Evolutionary conservation across 2,797 vertebrate species (phyloP), one percentile per base, ranked within the genome.

Genomic region (Sphenopsis melanotis): DNA sequence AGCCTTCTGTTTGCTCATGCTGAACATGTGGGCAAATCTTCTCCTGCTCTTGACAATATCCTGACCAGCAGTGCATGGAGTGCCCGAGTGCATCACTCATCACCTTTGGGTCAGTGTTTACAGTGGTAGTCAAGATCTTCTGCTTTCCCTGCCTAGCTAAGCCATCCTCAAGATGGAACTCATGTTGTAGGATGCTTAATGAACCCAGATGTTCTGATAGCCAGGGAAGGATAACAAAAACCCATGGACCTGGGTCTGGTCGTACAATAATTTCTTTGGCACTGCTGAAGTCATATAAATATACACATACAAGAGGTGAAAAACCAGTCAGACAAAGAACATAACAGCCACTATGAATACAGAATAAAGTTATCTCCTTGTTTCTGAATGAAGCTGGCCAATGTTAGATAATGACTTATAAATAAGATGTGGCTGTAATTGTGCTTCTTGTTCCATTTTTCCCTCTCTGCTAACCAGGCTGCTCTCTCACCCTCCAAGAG

Each of bases 361-460:
- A 2, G 69, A 77, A 61, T n/a, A 66, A 68, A 55, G 34, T 56
- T 87, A 53, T 36, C 21, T 72, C 61, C 87, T 49, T 68, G 36
- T 78, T 87, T 83, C 50, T 52, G 75, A 52, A 60, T 24, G 39
- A 55, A 69, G 50, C 69, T 80, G 50, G 22, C 46, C 50, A 41
- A 0, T 71, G 69, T 71, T 81, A 75, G 36, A 34, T 78, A 57
- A 29, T 0, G 0, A 41, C 5, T 64, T 50, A 55, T 8, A 64
- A 66, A 75, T 71, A 78, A 96, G 92, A 89, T 87, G 39, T 83
- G 32, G 53, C 60, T 83, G 46, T 95, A 89, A 50, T 53, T 87
- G 83, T 79, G 68, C 46, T 95, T 77, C 83, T 83, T 84, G 64
- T 94, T 96, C 87, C n/a, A 18, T 82, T 95, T 95, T 95, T 71